Percentiles rank a stretch among this genome's conserved stretches.
Evolutionary conservation across 2,797 vertebrate genomes (phyloP).

Genomic region (Chiloscyllium punctatum): DNA sequence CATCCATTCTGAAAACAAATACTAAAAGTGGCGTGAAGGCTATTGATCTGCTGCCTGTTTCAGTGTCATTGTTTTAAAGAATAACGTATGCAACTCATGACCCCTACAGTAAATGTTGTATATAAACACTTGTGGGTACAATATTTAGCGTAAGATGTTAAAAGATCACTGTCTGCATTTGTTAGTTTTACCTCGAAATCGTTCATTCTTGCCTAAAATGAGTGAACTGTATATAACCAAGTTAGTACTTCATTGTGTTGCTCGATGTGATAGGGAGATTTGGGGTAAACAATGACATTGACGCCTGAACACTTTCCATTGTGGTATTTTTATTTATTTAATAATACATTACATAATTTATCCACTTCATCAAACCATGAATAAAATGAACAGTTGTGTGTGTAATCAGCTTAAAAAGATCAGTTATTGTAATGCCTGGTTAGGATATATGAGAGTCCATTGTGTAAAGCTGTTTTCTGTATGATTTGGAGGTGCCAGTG

Average conservation of each 20-base stretch:
- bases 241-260: background rate
- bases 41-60: background rate
- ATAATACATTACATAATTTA: background rate
- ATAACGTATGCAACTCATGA: background rate
- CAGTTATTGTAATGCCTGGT: background rate
- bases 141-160: background rate
- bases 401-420: background rate
- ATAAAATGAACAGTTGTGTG: background rate
- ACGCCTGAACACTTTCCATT: background rate
- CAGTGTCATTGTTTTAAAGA: background rate
- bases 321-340: background rate
- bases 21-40: background rate
- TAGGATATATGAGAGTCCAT: background rate
- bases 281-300: background rate
- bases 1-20: background rate
- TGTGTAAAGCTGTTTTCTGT: background rate
- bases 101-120: background rate
- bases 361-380: background rate
- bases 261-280: background rate
- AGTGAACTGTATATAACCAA: background rate
- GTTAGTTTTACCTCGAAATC: background rate
- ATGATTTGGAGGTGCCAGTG: no score
- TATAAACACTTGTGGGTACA: background rate
- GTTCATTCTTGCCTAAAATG: background rate
- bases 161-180: background rate